These are phyloP conservation scores for Lasiommata megera DNA, from an alignment of 2,888 invertebrate species.

Conservation along the genomic window DNA sequence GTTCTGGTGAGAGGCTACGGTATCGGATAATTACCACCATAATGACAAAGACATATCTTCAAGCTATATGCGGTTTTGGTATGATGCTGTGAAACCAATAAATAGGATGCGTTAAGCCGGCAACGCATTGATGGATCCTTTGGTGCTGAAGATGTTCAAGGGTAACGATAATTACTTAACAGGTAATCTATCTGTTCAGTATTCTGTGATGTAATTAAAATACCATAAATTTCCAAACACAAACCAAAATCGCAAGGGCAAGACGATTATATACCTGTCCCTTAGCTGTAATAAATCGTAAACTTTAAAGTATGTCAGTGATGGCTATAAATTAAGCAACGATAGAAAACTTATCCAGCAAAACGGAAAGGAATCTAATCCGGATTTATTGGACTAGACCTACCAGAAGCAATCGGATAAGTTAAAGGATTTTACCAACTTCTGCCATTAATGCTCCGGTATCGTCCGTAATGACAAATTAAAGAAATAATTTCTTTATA, in stretches of 20 bases:
- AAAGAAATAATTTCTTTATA: neutral
- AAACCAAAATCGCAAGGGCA: neutral
- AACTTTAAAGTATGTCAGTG: conserved; percentile 29
- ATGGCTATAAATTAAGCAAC: conserved; percentile 48
- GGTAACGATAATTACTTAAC: no score
- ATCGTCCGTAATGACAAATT: conserved; percentile 24
- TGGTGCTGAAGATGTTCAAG: no score
- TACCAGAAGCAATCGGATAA: conserved; percentile 48
- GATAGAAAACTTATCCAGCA: conserved; percentile 47
- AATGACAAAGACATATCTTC: no score
- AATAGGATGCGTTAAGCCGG: no score
- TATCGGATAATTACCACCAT: no score
- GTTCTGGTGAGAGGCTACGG: no score
- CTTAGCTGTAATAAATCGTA: conserved; percentile 17
- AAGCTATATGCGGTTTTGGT: no score
- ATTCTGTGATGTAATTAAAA: no score
- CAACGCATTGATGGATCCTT: no score
- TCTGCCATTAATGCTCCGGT: conserved; percentile 50
- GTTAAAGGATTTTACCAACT: conserved; percentile 63
- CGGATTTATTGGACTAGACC: conserved; percentile 53
- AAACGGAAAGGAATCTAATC: conserved; percentile 55
- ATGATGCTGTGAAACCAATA: no score
- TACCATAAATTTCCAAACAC: no score
- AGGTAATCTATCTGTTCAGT: no score
- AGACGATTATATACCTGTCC: neutral